phyloP scores from a whole-genome alignment of 2,113 vertebrate species.

The Cebus imitator region DNA sequence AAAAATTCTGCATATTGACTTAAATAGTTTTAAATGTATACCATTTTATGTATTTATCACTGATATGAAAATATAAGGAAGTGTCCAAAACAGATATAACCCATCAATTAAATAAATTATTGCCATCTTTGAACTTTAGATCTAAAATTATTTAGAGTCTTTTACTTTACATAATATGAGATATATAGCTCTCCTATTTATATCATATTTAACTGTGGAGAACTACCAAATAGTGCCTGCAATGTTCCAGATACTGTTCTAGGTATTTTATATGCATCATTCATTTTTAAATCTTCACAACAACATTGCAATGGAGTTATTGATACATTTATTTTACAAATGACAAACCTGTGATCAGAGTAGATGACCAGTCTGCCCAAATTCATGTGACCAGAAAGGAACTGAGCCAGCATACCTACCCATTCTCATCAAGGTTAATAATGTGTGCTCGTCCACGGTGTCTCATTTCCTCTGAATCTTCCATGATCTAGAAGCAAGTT shows the following conservation, averaged over 20 bases:
- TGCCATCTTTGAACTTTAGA: neutral
- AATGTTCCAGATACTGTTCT: neutral
- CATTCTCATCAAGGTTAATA: neutral
- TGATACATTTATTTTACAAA: neutral
- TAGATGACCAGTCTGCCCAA: neutral
- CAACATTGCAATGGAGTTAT: neutral
- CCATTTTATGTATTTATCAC: neutral
- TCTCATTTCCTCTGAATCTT: neutral
- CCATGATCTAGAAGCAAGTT: neutral
- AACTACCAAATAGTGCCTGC: neutral
- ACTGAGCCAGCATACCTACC: neutral
- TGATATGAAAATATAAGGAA: neutral
- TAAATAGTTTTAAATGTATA: neutral
- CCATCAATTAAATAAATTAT: neutral
- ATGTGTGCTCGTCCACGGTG: neutral
- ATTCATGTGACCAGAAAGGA: neutral
- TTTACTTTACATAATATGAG: neutral
- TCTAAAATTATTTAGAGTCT: neutral
- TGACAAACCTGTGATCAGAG: neutral
- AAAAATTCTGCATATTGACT: neutral
- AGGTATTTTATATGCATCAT: neutral
- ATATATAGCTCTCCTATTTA: too few species aligned
- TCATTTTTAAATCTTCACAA: neutral
- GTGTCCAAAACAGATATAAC: neutral
- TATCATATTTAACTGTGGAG: neutral